phyloP scores from a whole-genome alignment of 1,140 invertebrate genomes.

The Drosophila nasuta region DNA sequence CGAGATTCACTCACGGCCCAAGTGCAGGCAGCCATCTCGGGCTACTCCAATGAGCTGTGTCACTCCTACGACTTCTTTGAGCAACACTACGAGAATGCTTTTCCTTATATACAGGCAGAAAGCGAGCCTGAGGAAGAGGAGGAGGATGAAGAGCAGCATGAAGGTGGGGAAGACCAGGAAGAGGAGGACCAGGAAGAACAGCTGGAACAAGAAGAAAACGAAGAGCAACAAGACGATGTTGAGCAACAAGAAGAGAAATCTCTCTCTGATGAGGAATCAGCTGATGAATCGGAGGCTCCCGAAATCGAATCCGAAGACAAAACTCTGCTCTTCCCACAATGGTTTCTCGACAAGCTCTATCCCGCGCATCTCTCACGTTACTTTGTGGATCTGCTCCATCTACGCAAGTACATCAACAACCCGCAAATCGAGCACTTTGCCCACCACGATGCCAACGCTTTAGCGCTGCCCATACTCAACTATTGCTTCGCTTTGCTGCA shows the following conservation, averaged over 20 bases:
- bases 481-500: constrained; percentile 89
- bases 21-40: constrained; percentile 88
- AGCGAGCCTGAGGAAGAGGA: constrained; percentile 46
- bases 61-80: constrained; percentile 87
- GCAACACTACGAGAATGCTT: constrained; percentile 71
- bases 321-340: constrained; percentile 86
- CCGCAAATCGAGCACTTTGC: constrained; percentile 91
- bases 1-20: constrained; percentile 86
- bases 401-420: constrained; percentile 88
- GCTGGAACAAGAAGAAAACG: background rate
- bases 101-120: constrained; percentile 47
- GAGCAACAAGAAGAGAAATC: constrained; percentile 33
- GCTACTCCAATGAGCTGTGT: constrained; percentile 87
- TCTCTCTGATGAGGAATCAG: constrained; percentile 24
- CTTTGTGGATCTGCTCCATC: constrained; percentile 89
- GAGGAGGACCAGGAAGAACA: constrained; percentile 20
- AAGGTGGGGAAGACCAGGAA: constrained; percentile 10
- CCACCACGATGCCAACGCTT: constrained; percentile 87
- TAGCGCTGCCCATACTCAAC: constrained; percentile 88
- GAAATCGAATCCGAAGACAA: constrained; percentile 63
- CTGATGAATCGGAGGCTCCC: constrained; percentile 39
- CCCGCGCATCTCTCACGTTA: constrained; percentile 87
- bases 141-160: constrained; percentile 3
- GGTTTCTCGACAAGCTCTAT: constrained; percentile 88
- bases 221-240: constrained; percentile 2